A percentile compares a stretch with the other conserved stretches of the same genome.
Evolutionary conservation across 2,113 vertebrate species (phyloP).

Genomic region (Rhinoderma darwinii): DNA sequence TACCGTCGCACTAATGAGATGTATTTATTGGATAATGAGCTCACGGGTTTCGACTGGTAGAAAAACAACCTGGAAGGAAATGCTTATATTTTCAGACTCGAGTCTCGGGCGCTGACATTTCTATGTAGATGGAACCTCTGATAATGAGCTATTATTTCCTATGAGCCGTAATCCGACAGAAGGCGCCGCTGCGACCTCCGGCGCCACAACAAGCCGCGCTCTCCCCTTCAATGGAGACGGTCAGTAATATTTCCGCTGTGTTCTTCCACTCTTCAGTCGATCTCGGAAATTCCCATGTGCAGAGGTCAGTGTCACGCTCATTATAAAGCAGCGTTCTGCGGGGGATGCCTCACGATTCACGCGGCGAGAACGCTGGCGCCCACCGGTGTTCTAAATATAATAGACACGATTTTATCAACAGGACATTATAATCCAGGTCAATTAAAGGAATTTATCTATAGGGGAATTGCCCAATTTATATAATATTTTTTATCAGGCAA

Average conservation of each 20-base stretch:
- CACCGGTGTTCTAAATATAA: not conserved
- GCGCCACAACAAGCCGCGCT: not conserved
- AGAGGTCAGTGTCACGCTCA: conserved; percentile 5
- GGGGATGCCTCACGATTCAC: not conserved
- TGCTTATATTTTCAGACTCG: not conserved
- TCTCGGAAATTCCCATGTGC: not conserved
- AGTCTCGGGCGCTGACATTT: not conserved
- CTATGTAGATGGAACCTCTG: conserved; percentile 11
- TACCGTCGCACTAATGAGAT: not conserved
- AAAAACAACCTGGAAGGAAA: not conserved
- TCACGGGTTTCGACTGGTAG: not conserved
- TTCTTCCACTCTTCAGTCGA: not conserved
- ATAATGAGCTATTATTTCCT: conserved; percentile 22
- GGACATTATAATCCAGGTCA: not conserved
- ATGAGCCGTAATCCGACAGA: conserved; percentile 2
- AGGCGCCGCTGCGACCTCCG: not conserved
- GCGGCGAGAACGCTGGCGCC: not conserved
- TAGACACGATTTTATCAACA: not conserved
- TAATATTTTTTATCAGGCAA: too few relatives aligned
- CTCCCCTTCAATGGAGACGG: not conserved
- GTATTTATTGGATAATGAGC: not conserved
- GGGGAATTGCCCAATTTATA: too few relatives aligned
- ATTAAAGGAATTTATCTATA: too few relatives aligned
- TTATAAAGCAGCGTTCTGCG: not conserved
- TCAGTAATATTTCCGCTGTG: not conserved